These are phyloP conservation scores for Panthera uncia DNA, from an alignment of 2,113 vertebrate species.

Conservation along the genomic window DNA sequence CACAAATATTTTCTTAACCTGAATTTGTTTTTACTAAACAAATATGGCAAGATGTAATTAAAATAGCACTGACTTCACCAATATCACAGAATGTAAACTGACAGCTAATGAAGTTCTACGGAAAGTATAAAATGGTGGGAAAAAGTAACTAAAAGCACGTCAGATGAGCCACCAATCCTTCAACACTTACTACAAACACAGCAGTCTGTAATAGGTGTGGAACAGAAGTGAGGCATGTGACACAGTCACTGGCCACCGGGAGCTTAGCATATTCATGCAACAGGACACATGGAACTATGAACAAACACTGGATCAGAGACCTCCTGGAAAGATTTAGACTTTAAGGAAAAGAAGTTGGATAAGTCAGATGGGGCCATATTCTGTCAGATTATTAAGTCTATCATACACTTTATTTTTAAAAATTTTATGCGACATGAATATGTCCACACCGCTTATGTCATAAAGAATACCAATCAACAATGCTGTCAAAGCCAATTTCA, in stretches of 20 bases:
- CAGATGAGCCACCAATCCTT: background rate
- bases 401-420: background rate
- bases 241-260: background rate
- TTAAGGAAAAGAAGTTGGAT: background rate
- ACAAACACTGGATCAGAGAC: background rate
- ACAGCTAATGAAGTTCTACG: background rate
- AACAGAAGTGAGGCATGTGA: background rate
- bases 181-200: background rate
- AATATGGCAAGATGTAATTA: background rate
- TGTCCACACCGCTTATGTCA: background rate
- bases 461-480: background rate
- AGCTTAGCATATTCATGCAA: background rate
- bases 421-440: background rate
- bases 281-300: accelerated
- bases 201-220: accelerated
- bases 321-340: background rate
- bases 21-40: background rate
- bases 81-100: background rate
- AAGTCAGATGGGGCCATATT: background rate
- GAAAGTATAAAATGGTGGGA: background rate
- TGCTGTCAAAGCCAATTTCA: background rate
- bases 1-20: background rate
- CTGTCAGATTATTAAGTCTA: background rate
- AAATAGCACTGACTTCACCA: background rate
- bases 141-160: background rate